phyloP scores from a whole-genome alignment of 2,888 invertebrate species.

The Euspilapteryx auroguttella region DNA sequence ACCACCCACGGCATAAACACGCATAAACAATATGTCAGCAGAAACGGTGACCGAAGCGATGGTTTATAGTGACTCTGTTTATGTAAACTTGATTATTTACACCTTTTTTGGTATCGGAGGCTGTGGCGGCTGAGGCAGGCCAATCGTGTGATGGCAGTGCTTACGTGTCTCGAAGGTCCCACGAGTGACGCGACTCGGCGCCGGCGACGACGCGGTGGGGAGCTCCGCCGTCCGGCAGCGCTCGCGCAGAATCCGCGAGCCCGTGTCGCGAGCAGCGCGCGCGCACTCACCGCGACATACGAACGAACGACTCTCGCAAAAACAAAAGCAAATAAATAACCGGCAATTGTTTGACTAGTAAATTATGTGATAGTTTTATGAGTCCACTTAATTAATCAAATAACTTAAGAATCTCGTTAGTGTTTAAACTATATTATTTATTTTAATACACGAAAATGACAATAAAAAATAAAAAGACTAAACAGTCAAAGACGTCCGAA shows the following conservation, averaged over 20 bases:
- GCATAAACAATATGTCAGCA: too few relatives aligned
- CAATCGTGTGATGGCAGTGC: conserved; percentile 40
- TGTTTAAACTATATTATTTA: conserved; percentile 13
- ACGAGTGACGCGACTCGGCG: conserved; percentile 28
- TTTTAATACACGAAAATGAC: conserved; percentile 43
- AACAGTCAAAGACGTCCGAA: conserved; percentile 40
- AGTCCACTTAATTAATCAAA: conserved; percentile 1
- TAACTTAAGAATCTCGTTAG: conserved; percentile 34
- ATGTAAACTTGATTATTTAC: conserved; percentile 27
- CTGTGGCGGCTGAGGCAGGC: conserved; percentile 5
- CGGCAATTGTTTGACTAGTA: conserved; percentile 41
- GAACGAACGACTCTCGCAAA: conserved; percentile 58
- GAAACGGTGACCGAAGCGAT: too few relatives aligned
- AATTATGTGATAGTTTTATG: conserved; percentile 27
- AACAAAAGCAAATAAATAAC: conserved; percentile 19
- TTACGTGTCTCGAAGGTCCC: conserved; percentile 50
- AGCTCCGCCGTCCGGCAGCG: conserved; percentile 8
- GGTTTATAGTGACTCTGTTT: conserved; percentile 22
- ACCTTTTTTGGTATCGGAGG: conserved; percentile 50
- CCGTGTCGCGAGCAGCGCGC: conserved; percentile 49
- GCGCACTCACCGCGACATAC: conserved; percentile 29
- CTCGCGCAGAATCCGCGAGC: conserved; percentile 37
- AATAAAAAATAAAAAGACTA: conserved; percentile 61
- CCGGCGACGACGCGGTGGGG: conserved; percentile 2
- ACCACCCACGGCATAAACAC: too few relatives aligned